phyloP scores from a whole-genome alignment of 2,888 invertebrate species.

The Heliconius ethilla region DNA sequence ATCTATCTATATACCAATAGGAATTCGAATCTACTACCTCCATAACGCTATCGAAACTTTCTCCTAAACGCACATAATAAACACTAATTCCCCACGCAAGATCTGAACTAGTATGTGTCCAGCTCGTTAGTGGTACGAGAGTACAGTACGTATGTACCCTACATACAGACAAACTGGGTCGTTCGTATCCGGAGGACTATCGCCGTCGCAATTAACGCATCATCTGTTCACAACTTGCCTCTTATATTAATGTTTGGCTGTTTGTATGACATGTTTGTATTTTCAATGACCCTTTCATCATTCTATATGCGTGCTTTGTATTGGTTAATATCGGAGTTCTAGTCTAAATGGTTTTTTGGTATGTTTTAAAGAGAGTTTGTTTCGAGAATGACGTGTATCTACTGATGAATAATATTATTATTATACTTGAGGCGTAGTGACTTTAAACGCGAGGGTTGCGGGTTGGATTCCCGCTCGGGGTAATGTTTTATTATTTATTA shows the following conservation, averaged over 20 bases:
- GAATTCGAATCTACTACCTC: constrained; percentile 61
- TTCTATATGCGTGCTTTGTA: background rate
- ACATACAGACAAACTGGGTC: constrained; percentile 63
- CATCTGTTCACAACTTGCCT: constrained; percentile 50
- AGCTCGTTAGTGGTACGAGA: constrained; percentile 39
- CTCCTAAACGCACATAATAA: constrained; percentile 1
- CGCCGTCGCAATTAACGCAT: constrained; percentile 61
- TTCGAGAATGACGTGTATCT: background rate
- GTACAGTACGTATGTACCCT: constrained; percentile 51
- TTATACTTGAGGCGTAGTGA: too few relatives aligned
- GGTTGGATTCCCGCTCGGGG: too few relatives aligned
- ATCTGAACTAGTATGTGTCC: constrained; percentile 23
- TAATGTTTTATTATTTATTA: too few relatives aligned
- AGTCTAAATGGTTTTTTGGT: background rate
- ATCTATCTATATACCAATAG: constrained; percentile 28
- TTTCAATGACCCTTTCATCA: constrained; percentile 19
- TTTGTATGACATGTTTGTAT: constrained; percentile 1
- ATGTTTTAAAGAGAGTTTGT: background rate
- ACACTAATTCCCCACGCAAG: background rate
- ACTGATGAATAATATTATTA: too few relatives aligned
- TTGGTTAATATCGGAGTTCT: background rate
- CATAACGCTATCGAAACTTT: constrained; percentile 46
- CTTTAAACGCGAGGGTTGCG: too few relatives aligned
- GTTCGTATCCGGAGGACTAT: constrained; percentile 72
- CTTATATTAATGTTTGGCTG: constrained; percentile 18